A percentile compares a stretch with the other conserved stretches of the same genome.
phyloP scores from a whole-genome alignment of 2,797 vertebrate genomes.

The Falco biarmicus region DNA sequence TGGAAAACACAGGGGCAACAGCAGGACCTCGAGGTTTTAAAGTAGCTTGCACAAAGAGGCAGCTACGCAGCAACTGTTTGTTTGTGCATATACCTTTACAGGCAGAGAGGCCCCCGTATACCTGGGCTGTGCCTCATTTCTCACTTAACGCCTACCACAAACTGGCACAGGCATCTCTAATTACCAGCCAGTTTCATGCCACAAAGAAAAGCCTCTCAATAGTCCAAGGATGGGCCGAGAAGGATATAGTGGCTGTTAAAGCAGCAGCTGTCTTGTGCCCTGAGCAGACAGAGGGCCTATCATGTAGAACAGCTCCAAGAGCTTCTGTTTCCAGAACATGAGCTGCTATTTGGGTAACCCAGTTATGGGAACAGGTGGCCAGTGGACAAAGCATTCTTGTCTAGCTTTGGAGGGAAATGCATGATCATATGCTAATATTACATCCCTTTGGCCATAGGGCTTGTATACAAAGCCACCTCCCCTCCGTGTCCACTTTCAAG shows the following conservation, averaged over 20 bases:
- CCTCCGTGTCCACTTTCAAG: background rate
- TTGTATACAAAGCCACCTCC: background rate
- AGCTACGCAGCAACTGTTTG: background rate
- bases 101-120: background rate
- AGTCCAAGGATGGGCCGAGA: background rate
- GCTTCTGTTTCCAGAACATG: background rate
- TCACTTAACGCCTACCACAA: background rate
- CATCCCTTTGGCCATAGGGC: background rate
- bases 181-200: background rate
- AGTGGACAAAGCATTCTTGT: background rate
- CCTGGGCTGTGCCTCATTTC: background rate
- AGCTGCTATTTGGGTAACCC: slow-evolving; percentile 2
- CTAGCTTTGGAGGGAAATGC: background rate
- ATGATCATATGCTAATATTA: background rate
- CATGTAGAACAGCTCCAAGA: background rate
- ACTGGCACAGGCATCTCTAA: background rate
- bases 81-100: background rate
- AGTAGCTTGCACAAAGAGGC: background rate
- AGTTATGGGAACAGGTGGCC: slow-evolving; percentile 26
- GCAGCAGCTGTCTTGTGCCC: slow-evolving; percentile 10
- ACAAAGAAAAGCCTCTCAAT: background rate
- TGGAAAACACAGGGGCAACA: background rate
- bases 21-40: background rate
- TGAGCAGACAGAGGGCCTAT: background rate
- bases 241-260: background rate